Base-by-base conservation (phyloP, 2,113 vertebrate species). In the Nothoprocta pentlandii region DNA sequence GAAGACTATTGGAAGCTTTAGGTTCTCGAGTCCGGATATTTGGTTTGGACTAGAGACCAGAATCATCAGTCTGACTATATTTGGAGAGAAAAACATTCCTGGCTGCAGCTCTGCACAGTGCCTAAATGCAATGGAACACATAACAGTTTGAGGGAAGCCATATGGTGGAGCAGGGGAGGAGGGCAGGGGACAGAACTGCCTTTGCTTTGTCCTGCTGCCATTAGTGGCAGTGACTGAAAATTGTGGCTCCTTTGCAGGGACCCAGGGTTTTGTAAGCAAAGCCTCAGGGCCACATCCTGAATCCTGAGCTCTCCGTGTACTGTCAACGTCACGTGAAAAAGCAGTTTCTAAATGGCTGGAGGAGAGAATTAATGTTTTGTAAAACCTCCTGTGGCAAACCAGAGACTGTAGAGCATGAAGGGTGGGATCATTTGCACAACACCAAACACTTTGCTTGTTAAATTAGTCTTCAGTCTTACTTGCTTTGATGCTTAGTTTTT, bases 71-170 rank as follows among this genome's bases (percentile, higher is more conserved):
- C 93, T 36, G 42, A 25, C 93, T 91, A 12, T 77, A 56, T 92
- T 89, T 90, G 95, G 94, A 87, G 13, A 61, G 78, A 64, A 91
- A 76, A 94, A 62, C 80, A 68, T 94, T 96, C 92, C 92, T 93
- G 87, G 81, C 90, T 15, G 16, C 3, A 58, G 6, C 53, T 25
- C 77, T 49, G 61, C 67, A 44, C 41, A 67, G 26, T 4, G 90
- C 80, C 69, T 85, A 22, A 4, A 3, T 53, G 84, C 86, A 51
- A 20, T 36, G 92, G 94, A 96, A 93, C 92, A 91, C 51, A 32
- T 87, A 42, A 78, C 79, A 25, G 79, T 59, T 5, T 28, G 86
- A 93, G 89, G 76, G 89, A 81, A 93, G 46, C 88, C 94, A 75
- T 34, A 28, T n/a, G 80, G 62, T 46, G 46, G 2, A 2, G 46